These are phyloP conservation scores for Trileptium ribeirensis DNA, from an alignment of 2,888 invertebrate genomes.

Conservation along the genomic window DNA sequence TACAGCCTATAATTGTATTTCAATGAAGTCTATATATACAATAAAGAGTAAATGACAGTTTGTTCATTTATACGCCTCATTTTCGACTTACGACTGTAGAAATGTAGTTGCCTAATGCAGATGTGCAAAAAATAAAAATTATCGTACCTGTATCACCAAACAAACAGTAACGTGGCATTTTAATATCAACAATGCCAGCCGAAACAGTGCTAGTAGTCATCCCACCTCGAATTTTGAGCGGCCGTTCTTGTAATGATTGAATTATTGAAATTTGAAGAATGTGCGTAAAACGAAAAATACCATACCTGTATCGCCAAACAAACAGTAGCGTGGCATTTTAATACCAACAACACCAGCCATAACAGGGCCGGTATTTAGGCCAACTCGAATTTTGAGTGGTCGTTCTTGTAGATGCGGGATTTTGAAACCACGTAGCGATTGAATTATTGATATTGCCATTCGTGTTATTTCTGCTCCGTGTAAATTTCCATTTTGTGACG, in stretches of 20 bases:
- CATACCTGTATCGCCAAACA: constrained; percentile 14
- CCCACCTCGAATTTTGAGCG: not conserved
- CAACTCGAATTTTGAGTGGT: not conserved
- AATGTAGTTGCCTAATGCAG: no score
- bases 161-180: constrained; percentile 13
- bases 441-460: not conserved
- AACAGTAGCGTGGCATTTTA: constrained; percentile 12
- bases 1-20: no score
- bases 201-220: not conserved
- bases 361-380: constrained; percentile 2
- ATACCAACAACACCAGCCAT: constrained; percentile 8
- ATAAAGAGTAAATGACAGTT: no score
- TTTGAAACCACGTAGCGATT: not conserved
- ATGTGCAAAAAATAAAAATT: no score
- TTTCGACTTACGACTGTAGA: no score
- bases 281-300: no score
- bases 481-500: not conserved
- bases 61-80: no score
- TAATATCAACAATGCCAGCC: not conserved
- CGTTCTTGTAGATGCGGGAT: not conserved
- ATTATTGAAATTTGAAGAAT: not conserved
- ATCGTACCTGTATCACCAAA: constrained; percentile 15
- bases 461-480: not conserved
- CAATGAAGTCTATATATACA: no score
- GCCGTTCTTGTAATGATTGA: not conserved